Evolutionary conservation across 1,140 invertebrate genomes (phyloP).

Genomic region (Drosophila obscura): DNA sequence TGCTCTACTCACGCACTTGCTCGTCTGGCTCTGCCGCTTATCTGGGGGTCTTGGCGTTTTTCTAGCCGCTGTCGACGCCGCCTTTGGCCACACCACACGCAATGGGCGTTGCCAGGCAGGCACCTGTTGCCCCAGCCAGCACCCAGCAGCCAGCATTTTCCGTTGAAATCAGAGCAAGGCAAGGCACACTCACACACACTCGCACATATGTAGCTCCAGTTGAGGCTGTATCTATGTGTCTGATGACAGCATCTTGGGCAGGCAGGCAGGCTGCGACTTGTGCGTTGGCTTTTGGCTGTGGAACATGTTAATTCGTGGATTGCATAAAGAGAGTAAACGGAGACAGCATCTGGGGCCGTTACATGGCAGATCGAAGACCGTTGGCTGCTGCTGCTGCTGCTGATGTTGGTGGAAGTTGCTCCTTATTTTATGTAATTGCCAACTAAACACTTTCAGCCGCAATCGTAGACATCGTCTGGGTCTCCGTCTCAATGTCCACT

Average conservation of each 20-base stretch:
- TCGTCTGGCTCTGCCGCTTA: constrained; percentile 47
- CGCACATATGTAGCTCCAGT: constrained; percentile 4
- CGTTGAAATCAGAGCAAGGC: constrained; percentile 76
- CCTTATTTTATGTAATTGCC: constrained; percentile 81
- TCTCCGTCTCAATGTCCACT: neutral
- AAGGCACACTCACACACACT: constrained; percentile 30
- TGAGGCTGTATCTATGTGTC: constrained; percentile 36
- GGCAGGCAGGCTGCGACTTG: constrained; percentile 39
- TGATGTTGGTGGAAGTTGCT: constrained; percentile 50
- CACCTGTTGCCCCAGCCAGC: constrained; percentile 55
- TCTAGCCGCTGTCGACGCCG: constrained; percentile 37
- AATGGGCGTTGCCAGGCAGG: constrained; percentile 76
- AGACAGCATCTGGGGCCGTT: constrained; percentile 38
- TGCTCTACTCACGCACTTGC: constrained; percentile 48
- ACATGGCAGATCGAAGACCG: constrained; percentile 54
- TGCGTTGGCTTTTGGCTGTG: constrained; percentile 69
- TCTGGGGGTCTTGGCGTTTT: constrained; percentile 59
- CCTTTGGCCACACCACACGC: constrained; percentile 53
- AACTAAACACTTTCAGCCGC: constrained; percentile 76
- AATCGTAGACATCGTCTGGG: constrained; percentile 32
- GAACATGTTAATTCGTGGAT: constrained; percentile 78
- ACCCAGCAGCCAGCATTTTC: constrained; percentile 24
- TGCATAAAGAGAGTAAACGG: constrained; percentile 73
- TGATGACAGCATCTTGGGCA: constrained; percentile 71
- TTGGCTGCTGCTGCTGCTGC: constrained; percentile 22